Conservation (phyloP, 2,113 vertebrate genomes). For the Lipotes vexillifer region DNA sequence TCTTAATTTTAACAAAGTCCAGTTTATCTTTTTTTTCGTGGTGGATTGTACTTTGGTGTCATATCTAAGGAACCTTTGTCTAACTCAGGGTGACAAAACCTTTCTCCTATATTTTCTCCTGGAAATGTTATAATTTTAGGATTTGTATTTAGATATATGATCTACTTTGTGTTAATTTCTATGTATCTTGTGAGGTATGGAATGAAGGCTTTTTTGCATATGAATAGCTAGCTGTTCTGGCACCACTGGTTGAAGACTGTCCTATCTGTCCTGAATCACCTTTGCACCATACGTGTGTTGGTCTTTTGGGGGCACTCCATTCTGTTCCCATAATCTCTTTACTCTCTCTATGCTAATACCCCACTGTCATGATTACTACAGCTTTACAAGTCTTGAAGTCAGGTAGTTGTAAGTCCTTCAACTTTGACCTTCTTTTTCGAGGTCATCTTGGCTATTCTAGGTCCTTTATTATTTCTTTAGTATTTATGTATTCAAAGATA, state of each 20-base stretch:
- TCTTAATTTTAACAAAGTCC: constrained; percentile 12
- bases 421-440: neutral
- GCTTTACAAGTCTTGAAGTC: neutral
- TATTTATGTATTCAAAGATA: neutral
- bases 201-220: neutral
- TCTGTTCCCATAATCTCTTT: neutral
- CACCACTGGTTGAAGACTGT: neutral
- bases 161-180: neutral
- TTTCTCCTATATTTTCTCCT: constrained; percentile 18
- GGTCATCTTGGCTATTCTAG: neutral
- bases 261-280: neutral
- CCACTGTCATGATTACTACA: neutral
- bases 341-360: neutral
- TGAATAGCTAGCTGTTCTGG: neutral
- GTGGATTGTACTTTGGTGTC: neutral
- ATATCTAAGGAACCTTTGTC: neutral
- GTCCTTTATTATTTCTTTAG: neutral
- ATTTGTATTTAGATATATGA: neutral
- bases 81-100: neutral
- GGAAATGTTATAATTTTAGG: constrained; percentile 4
- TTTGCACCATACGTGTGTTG: neutral
- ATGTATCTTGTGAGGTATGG: neutral
- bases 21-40: neutral
- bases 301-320: neutral
- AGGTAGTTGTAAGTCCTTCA: neutral